These are phyloP conservation scores for Henricia sp. DNA, from an alignment of 53 echinoderm and acorn worm species.

Conservation along the genomic window DNA sequence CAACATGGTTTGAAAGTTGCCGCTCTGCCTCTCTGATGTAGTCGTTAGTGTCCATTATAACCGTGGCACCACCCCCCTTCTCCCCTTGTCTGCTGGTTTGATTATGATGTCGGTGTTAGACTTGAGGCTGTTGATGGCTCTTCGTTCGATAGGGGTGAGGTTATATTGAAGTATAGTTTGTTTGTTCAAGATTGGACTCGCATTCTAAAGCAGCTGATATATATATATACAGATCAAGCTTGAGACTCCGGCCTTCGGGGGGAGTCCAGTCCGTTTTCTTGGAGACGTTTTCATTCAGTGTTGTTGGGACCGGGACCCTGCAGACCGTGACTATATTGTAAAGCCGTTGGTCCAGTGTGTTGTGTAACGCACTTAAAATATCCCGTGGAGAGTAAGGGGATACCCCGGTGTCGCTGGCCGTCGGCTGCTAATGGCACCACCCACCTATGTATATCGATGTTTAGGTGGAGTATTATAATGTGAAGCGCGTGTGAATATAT, in stretches of 20 bases:
- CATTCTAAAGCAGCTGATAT: not conserved
- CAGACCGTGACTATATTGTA: too few species aligned
- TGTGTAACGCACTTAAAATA: too few species aligned
- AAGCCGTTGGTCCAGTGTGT: too few species aligned
- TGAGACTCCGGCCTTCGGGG: not conserved
- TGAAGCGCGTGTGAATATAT: too few species aligned
- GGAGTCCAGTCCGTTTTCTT: too few species aligned
- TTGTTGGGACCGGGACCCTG: too few species aligned
- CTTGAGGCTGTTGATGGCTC: not conserved
- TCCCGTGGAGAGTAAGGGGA: too few species aligned
- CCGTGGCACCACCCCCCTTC: conserved; percentile 18
- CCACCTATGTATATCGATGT: too few species aligned
- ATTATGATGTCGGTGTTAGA: conserved; percentile 7
- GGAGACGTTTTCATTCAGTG: too few species aligned
- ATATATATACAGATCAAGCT: not conserved
- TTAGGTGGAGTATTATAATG: too few species aligned
- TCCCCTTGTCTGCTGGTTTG: conserved; percentile 29
- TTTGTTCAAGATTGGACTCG: not conserved
- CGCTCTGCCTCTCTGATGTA: not conserved
- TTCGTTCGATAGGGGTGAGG: not conserved
- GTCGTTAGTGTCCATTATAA: not conserved
- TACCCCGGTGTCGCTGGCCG: too few species aligned
- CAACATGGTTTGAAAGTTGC: not conserved
- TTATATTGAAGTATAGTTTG: not conserved
- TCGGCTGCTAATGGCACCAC: too few species aligned